These are phyloP conservation scores for Penaeus chinensis DNA, from an alignment of 1,140 invertebrate species.

Conservation along the genomic window DNA sequence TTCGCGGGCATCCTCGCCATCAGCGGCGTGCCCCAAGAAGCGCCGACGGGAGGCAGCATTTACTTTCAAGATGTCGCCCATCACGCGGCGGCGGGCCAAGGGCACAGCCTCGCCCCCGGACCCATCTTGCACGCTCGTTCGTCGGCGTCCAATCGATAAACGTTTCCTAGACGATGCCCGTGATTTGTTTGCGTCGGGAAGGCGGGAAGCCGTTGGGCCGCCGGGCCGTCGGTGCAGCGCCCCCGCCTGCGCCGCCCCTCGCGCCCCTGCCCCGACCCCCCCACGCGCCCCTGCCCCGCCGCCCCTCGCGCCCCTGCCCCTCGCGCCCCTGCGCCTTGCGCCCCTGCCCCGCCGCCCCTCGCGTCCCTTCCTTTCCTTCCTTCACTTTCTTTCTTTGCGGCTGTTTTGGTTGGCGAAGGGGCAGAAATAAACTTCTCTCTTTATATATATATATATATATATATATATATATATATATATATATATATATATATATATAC, in stretches of 20 bases:
- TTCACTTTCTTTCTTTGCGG: constrained; percentile 5
- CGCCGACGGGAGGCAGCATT: no score
- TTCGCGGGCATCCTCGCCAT: no score
- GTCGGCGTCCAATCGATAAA: no score
- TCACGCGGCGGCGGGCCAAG: no score
- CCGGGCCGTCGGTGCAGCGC: no score
- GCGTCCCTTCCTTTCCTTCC: constrained; percentile 27
- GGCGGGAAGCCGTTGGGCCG: not conserved
- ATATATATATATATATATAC: constrained; percentile 14
- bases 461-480: constrained; percentile 20
- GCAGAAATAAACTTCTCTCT: not conserved
- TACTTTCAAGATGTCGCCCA: no score
- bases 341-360: constrained; percentile 15
- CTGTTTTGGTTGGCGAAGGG: not conserved
- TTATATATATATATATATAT: constrained; percentile 5
- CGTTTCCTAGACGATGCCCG: not conserved
- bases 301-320: constrained; percentile 2
- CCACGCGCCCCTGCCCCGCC: not conserved
- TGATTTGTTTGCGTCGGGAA: constrained; percentile 4
- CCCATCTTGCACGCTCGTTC: no score
- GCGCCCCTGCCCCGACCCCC: not conserved
- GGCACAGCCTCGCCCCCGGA: no score
- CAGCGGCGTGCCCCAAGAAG: no score
- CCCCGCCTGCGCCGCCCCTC: no score
- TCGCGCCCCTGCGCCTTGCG: not conserved